Evolutionary conservation across 2,888 invertebrate species (phyloP), one percentile per base, ranked within the genome.

Genomic region (Linnaemya vulpina): DNA sequence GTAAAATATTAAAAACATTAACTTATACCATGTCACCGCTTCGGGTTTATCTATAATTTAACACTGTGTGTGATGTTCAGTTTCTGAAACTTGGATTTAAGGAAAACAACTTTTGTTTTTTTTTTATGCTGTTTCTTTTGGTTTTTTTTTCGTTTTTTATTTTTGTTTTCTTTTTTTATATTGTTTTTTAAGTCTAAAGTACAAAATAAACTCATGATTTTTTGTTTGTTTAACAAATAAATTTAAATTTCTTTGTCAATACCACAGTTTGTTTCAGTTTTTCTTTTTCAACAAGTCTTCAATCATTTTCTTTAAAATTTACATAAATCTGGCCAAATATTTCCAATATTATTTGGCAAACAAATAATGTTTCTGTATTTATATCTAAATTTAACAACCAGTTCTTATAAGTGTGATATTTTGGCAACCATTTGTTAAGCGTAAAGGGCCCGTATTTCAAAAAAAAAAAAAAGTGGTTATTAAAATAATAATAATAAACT

Each of bases 181-280:
- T 58, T 71, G 75, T 80, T 81, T 76, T 81, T 80, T 77, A 73
- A 67, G 40, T 76, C 51, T 75, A 85, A 82, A 85, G 85, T 85
- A 85, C 85, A 85, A 85, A 85, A 82, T 85, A 84, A 84, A 84
- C 53, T 84, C 84, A 38, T 77, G 76, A 62, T 84, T 80, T 80
- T 83, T 62, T 30, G 30, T 30, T 77, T 70, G n/a, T 46, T 79
- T 55, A 75, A 71, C 55, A 71, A 76, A 71, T 46, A 40, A 38
- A 22, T 60, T 40, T 40, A 0, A 43, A 35, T 49, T 71, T 62
- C 38, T 78, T 78, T 78, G 38, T 75, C 25, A 85, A 84, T 85
- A 85, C 74, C 82, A 85, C 85, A 85, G 82, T 83, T 83, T 77
- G 77, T 78, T 83, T 53, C 67, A 53, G 35, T 63, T 49, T 35